Percentiles rank a stretch among this genome's conserved stretches.
Conservation (phyloP, 2,113 vertebrate species). For the Tylochromis polylepis region DNA sequence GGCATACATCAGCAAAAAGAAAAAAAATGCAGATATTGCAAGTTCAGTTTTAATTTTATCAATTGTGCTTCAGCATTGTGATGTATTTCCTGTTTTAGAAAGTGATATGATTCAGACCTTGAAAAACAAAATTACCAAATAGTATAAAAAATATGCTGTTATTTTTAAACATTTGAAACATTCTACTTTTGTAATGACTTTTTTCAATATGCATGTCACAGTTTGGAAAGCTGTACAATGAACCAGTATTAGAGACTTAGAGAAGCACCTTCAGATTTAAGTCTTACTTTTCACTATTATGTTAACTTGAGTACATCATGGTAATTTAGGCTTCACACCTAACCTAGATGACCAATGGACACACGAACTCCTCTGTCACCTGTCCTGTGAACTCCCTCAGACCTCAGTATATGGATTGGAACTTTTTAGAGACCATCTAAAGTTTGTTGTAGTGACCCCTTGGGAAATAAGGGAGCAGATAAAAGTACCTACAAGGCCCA, state of each 20-base stretch:
- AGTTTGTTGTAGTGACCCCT: background rate
- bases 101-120: constrained; percentile 1
- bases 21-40: background rate
- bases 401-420: background rate
- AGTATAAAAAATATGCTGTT: background rate
- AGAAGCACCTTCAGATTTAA: background rate
- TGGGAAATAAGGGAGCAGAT: background rate
- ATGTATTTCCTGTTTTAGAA: constrained; percentile 17
- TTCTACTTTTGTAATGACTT: background rate
- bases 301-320: background rate
- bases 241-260: background rate
- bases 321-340: background rate
- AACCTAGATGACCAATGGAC: background rate
- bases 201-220: background rate
- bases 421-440: background rate
- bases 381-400: background rate
- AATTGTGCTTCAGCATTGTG: background rate
- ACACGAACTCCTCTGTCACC: background rate
- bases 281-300: background rate
- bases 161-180: background rate
- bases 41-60: constrained; percentile 28
- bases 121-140: background rate
- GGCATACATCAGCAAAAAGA: constrained; percentile 21
- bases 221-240: background rate
- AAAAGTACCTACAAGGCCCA: background rate